These are phyloP conservation scores for Amphibalanus amphitrite DNA, from an alignment of 1,140 invertebrate genomes.

Conservation along the genomic window DNA sequence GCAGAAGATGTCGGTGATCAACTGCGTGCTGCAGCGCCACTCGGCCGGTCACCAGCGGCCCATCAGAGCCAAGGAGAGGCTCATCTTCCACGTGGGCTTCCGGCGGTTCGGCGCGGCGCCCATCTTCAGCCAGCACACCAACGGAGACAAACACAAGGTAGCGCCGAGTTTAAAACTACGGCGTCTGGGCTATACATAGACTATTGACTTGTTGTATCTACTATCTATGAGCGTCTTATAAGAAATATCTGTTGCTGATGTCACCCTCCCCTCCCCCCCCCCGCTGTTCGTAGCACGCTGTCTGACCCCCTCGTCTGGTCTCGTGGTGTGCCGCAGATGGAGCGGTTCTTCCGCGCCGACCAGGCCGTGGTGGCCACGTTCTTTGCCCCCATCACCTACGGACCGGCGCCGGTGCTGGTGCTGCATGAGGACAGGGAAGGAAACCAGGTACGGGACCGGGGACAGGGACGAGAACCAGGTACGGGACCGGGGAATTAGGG, in stretches of 20 bases:
- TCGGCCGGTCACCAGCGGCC: constrained; percentile 43
- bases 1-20: constrained; percentile 90
- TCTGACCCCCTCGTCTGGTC: constrained; percentile 12
- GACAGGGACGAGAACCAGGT: too few relatives aligned
- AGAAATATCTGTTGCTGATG: too few relatives aligned
- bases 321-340: constrained; percentile 53
- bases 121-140: constrained; percentile 78
- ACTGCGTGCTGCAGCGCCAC: constrained; percentile 54
- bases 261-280: too few relatives aligned
- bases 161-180: too few relatives aligned
- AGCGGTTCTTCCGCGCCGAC: constrained; percentile 74
- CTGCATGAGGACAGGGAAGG: constrained; percentile 14
- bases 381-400: constrained; percentile 86
- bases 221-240: too few relatives aligned
- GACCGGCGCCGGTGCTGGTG: constrained; percentile 75
- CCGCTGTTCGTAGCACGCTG: too few relatives aligned
- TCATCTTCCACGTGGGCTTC: constrained; percentile 92
- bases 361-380: constrained; percentile 71
- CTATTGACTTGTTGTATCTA: too few relatives aligned
- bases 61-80: constrained; percentile 79
- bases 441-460: too few relatives aligned
- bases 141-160: constrained; percentile 88
- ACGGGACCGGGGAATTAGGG: too few relatives aligned
- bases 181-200: too few relatives aligned
- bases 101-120: constrained; percentile 65